Conservation (phyloP, 30 jellyfish, hydroid and myxozoan genomes). For the Sanderia malayensis region DNA sequence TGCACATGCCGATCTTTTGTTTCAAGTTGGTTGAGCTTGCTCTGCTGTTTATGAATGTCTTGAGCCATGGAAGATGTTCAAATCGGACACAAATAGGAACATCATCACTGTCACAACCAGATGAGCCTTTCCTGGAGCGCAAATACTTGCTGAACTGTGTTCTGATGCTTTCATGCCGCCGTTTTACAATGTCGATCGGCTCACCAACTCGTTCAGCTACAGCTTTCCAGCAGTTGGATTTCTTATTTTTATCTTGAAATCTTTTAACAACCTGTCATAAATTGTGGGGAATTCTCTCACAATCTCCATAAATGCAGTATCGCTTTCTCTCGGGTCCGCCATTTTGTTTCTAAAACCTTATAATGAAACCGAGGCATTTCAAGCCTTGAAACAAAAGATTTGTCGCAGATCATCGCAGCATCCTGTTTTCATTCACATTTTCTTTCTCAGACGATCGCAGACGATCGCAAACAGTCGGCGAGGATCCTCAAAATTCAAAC, state of each 20-base stretch:
- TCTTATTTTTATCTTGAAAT: constrained; percentile 11
- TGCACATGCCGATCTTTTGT: neutral
- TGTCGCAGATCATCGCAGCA: too few relatives aligned
- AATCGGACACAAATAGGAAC: constrained; percentile 3
- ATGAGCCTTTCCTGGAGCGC: constrained; percentile 12
- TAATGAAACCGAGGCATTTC: neutral
- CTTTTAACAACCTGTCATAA: constrained; percentile 29
- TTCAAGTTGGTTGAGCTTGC: constrained; percentile 22
- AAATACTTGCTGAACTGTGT: constrained; percentile 27
- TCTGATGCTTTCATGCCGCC: constrained; percentile 23
- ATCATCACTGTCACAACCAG: constrained; percentile 43
- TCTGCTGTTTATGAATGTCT: constrained; percentile 15
- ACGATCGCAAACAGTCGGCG: constrained; percentile 22
- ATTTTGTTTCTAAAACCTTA: neutral
- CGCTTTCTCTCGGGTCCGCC: constrained; percentile 27
- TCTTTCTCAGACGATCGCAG: too few relatives aligned
- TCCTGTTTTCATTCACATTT: too few relatives aligned
- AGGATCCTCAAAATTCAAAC: neutral
- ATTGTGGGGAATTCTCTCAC: constrained; percentile 25
- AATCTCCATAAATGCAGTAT: constrained; percentile 29
- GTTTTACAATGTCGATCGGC: constrained; percentile 11
- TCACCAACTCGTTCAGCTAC: constrained; percentile 24
- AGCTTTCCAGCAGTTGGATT: constrained; percentile 48
- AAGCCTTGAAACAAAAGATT: constrained; percentile 1
- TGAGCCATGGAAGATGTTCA: constrained; percentile 40